Percentiles rank a stretch among this genome's conserved stretches.
phyloP scores from a whole-genome alignment of 2,797 vertebrate genomes.

The Chanos chanos region DNA sequence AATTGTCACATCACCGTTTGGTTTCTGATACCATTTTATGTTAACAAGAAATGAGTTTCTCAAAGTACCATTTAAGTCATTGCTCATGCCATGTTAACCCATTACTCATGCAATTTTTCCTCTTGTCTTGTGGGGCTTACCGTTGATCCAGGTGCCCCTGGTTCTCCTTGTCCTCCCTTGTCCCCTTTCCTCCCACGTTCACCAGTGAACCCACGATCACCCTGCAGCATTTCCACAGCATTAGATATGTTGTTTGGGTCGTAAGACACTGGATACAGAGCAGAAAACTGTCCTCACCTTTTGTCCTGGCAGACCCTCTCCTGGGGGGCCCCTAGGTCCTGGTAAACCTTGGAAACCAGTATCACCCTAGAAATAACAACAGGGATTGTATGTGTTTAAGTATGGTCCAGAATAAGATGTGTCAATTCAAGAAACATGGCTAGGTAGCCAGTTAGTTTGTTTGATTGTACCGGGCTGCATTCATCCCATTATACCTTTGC shows the following conservation, averaged over 20 bases:
- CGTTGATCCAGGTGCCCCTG: conserved; percentile 66
- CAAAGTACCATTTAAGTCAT: too few relatives aligned
- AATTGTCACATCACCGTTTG: too few relatives aligned
- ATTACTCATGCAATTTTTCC: not conserved
- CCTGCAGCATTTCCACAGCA: too few relatives aligned
- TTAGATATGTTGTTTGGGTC: too few relatives aligned
- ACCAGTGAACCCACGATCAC: conserved; percentile 76
- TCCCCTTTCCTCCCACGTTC: conserved; percentile 76
- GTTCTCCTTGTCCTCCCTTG: conserved; percentile 73
- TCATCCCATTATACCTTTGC: conserved; percentile 77
- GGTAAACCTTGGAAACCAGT: conserved; percentile 74
- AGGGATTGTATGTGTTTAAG: not conserved
- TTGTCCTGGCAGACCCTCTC: conserved; percentile 73
- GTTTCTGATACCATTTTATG: too few relatives aligned
- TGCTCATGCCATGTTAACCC: too few relatives aligned
- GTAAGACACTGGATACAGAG: too few relatives aligned
- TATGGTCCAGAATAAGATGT: not conserved
- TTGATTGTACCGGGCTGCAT: too few relatives aligned
- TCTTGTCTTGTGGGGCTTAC: conserved; percentile 34
- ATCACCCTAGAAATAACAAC: conserved; percentile 70
- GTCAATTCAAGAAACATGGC: not conserved
- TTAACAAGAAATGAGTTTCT: too few relatives aligned
- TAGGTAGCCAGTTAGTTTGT: too few relatives aligned
- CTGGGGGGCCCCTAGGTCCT: conserved; percentile 74
- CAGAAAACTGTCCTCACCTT: conserved; percentile 73